Percentiles rank a stretch among this genome's conserved stretches.
These are phyloP conservation scores for Apotomis betuletana DNA, from an alignment of 2,888 invertebrate genomes.

Conservation along the genomic window DNA sequence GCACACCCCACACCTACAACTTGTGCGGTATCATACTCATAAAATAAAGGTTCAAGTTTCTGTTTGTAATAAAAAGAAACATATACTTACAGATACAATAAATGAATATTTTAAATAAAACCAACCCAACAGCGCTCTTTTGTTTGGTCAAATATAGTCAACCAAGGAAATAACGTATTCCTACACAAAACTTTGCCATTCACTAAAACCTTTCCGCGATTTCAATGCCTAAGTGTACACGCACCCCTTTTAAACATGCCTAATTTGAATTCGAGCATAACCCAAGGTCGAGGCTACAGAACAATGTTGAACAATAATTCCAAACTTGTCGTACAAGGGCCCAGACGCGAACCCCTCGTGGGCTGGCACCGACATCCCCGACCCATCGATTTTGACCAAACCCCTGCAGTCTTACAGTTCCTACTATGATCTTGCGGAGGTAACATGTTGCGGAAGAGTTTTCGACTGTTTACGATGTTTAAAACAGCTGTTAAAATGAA, in stretches of 20 bases:
- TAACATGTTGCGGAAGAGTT: slow-evolving; percentile 50
- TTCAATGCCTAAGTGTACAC: slow-evolving; percentile 25
- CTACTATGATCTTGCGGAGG: slow-evolving; percentile 64
- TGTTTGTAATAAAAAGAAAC: neutral
- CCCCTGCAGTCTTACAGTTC: slow-evolving; percentile 62
- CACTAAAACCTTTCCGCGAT: neutral
- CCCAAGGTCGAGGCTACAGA: slow-evolving; percentile 65
- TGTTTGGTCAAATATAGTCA: no score
- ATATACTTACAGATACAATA: no score
- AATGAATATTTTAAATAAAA: no score
- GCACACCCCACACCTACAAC: neutral
- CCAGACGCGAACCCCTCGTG: slow-evolving; percentile 53
- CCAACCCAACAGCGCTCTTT: neutral
- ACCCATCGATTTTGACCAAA: slow-evolving; percentile 72
- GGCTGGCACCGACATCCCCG: slow-evolving; percentile 73
- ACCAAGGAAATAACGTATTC: neutral
- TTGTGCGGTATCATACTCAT: neutral
- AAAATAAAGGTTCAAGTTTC: neutral
- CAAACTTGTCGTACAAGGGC: slow-evolving; percentile 70
- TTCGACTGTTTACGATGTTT: slow-evolving; percentile 28
- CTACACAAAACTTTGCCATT: neutral
- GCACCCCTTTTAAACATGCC: slow-evolving; percentile 14
- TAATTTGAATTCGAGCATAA: slow-evolving; percentile 49
- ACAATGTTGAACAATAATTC: slow-evolving; percentile 69
- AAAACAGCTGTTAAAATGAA: slow-evolving; percentile 28